Conservation (phyloP, 2,888 invertebrate species). For the Dynastes grantii region DNA sequence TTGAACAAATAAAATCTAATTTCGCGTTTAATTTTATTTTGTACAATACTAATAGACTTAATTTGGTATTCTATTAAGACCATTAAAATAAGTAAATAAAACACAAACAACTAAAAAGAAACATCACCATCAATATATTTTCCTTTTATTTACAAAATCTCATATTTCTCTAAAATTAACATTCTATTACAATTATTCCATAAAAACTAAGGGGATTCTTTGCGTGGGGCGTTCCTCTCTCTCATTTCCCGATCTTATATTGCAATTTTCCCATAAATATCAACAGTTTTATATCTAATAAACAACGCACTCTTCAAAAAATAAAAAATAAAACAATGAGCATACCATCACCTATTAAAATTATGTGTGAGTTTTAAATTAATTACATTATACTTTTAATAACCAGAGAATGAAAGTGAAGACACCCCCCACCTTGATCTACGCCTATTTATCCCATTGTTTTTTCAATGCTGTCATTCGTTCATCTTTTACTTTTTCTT, state of each 20-base stretch:
- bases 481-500: neutral
- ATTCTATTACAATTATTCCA: conserved; percentile 46
- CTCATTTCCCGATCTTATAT: conserved; percentile 8
- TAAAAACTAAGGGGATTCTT: conserved; percentile 37
- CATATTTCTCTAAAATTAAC: conserved; percentile 48
- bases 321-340: neutral
- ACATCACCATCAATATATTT: conserved; percentile 39
- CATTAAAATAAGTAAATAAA: conserved; percentile 21
- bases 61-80: too few relatives aligned
- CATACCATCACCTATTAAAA: conserved; percentile 4
- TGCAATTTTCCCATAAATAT: conserved; percentile 12
- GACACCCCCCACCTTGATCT: neutral
- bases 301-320: neutral
- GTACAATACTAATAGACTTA: too few relatives aligned
- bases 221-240: conserved; percentile 30
- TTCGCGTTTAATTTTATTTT: too few relatives aligned
- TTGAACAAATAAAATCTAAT: too few relatives aligned
- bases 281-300: conserved; percentile 5
- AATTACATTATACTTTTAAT: neutral
- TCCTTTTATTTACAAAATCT: conserved; percentile 45
- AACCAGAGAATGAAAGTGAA: neutral
- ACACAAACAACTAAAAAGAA: conserved; percentile 28
- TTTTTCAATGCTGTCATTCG: neutral
- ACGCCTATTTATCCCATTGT: neutral
- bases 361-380: neutral